Conservation (phyloP, 2,113 vertebrate species). For the Apteryx owenii region DNA sequence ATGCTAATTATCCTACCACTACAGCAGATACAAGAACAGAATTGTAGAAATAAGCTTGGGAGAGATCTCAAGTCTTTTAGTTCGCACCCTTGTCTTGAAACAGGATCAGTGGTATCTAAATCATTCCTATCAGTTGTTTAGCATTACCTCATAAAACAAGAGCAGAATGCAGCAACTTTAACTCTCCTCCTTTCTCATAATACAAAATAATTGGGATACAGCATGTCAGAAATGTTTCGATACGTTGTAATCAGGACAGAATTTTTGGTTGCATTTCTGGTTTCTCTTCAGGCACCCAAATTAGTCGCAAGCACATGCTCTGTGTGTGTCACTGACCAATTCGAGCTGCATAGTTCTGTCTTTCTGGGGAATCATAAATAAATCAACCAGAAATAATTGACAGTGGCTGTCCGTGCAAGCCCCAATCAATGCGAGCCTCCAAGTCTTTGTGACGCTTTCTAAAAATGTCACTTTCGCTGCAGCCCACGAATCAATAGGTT, state of each 20-base stretch:
- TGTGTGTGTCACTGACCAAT: conserved; percentile 32
- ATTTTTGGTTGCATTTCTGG: background rate
- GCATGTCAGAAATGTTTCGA: background rate
- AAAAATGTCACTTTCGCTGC: conserved; percentile 78
- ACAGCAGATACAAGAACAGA: background rate
- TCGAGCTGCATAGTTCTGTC: conserved; percentile 53
- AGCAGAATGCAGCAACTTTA: background rate
- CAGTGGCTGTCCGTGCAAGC: conserved; percentile 79
- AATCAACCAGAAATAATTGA: conserved; percentile 82
- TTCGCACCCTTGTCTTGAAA: background rate
- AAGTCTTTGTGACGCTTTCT: conserved; percentile 81
- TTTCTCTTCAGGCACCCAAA: background rate
- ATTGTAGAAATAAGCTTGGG: background rate
- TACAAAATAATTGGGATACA: background rate
- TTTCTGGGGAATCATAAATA: conserved; percentile 73
- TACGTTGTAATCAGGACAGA: background rate
- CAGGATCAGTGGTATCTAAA: background rate
- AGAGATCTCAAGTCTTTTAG: background rate
- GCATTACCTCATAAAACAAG: background rate
- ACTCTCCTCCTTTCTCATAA: background rate
- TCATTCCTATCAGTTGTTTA: background rate
- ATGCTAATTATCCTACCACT: background rate
- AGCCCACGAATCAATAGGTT: conserved; percentile 83
- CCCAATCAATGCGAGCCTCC: conserved; percentile 80
- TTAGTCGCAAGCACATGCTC: background rate